These are phyloP conservation scores for Daboia siamensis DNA, from an alignment of 2,113 vertebrate species.

Conservation along the genomic window DNA sequence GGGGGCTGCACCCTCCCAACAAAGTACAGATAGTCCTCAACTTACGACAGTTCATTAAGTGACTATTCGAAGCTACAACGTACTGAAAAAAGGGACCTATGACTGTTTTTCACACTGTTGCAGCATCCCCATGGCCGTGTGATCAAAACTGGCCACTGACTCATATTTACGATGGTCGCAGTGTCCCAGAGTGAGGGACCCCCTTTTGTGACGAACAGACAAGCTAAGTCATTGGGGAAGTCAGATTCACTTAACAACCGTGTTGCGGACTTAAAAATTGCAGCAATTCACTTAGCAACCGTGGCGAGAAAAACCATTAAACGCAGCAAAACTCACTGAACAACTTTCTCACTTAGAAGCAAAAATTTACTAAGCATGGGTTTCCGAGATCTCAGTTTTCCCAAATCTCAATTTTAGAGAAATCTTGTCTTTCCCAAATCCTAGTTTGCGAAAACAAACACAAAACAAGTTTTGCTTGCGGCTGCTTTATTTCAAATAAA, in stretches of 20 bases:
- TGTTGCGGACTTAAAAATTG: background rate
- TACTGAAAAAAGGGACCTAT: background rate
- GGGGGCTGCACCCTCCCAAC: background rate
- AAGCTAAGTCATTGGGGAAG: too few relatives aligned
- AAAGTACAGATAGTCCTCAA: background rate
- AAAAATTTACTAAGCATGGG: background rate
- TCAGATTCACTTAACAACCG: background rate
- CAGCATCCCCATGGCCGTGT: background rate
- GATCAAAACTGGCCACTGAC: background rate
- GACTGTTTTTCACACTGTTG: background rate
- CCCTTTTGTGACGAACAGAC: too few relatives aligned
- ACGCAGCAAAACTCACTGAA: background rate
- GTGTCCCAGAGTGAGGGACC: background rate
- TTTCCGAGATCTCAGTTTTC: too few relatives aligned
- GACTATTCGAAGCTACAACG: background rate
- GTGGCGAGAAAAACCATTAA: background rate
- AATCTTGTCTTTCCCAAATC: too few relatives aligned
- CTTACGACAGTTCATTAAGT: background rate
- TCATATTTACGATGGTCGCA: background rate
- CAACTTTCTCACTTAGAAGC: background rate
- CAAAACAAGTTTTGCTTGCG: background rate
- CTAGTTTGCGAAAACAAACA: background rate
- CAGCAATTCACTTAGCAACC: background rate
- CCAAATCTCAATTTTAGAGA: too few relatives aligned
- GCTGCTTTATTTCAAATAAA: background rate